Evolutionary conservation across 2,797 vertebrate species (phyloP).

Genomic region (Delichon dasypus): DNA sequence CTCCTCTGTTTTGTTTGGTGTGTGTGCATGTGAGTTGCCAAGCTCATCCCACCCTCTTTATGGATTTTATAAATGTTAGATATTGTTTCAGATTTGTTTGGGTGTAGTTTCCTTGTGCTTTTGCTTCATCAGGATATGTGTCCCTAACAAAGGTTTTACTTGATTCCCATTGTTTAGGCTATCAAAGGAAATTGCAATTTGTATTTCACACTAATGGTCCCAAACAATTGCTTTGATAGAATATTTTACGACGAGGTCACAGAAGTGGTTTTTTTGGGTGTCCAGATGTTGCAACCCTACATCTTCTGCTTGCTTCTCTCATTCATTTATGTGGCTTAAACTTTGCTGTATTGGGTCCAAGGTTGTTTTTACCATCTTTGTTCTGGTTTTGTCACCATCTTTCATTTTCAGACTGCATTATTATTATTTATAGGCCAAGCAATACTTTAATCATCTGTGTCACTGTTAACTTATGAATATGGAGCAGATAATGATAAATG

Average conservation of each 20-base stretch:
- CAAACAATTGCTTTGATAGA: neutral
- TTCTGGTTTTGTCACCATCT: constrained; percentile 61
- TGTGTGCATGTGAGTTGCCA: neutral
- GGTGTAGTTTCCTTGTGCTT: neutral
- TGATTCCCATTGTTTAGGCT: neutral
- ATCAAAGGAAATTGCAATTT: neutral
- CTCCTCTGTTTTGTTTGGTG: neutral
- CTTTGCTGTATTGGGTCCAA: neutral
- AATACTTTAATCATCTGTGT: constrained; percentile 68
- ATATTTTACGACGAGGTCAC: neutral
- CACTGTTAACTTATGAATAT: constrained; percentile 70
- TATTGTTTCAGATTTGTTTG: neutral
- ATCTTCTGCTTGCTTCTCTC: neutral
- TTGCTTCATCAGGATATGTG: neutral
- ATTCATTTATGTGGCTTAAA: neutral
- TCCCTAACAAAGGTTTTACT: neutral
- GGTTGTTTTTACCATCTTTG: constrained; percentile 24
- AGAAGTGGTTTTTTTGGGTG: neutral
- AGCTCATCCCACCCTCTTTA: neutral
- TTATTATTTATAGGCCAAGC: constrained; percentile 70
- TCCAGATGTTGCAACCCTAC: neutral
- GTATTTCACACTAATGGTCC: neutral
- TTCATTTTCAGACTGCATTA: constrained; percentile 60
- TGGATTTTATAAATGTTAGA: neutral
- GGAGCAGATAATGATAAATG: constrained; percentile 67